phyloP scores from a whole-genome alignment of 2,797 vertebrate species.

The Anguilla anguilla region DNA sequence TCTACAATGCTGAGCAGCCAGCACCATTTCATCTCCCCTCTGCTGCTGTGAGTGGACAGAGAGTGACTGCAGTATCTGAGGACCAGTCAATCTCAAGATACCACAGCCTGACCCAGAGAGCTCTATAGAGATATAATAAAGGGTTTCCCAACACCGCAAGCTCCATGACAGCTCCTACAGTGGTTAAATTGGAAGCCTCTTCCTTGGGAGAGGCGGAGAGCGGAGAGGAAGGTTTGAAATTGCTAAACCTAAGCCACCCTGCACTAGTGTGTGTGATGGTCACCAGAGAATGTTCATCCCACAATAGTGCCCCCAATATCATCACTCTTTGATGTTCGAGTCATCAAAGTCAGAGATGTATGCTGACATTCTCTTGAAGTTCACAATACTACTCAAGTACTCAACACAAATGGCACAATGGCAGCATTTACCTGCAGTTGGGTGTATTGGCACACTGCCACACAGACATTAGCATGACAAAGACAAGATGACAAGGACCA shows the following conservation, averaged over 20 bases:
- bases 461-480: background rate
- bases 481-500: background rate
- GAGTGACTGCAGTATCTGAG: background rate
- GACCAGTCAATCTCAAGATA: background rate
- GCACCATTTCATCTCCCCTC: background rate
- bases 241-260: background rate
- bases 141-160: background rate
- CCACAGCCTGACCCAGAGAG: background rate
- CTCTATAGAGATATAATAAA: background rate
- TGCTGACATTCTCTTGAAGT: background rate
- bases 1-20: background rate
- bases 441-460: background rate
- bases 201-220: background rate
- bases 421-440: background rate
- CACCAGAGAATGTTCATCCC: background rate
- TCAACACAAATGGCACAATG: too few species aligned
- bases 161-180: background rate
- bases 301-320: background rate
- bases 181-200: background rate
- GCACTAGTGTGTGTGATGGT: background rate
- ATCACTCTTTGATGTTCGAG: background rate
- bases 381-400: background rate
- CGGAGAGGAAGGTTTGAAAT: background rate
- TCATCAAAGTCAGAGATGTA: background rate
- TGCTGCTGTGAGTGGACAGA: background rate